Evolutionary conservation across 2,797 vertebrate species (phyloP).

Genomic region (Nasua narica): DNA sequence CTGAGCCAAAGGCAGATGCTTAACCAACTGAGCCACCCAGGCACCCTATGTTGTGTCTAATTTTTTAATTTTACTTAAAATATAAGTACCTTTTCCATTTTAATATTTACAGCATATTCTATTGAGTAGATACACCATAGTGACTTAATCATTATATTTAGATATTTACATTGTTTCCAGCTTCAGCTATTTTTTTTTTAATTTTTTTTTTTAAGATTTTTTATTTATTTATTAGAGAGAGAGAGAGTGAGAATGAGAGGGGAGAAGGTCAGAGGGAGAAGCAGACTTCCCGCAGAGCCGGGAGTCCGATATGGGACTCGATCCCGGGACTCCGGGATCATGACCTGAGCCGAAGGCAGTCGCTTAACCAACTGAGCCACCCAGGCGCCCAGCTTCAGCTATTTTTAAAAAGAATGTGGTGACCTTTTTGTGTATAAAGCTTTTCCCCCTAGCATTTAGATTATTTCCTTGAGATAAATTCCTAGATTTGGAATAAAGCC

Average conservation of each 20-base stretch:
- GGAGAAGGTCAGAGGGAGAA: too few species aligned
- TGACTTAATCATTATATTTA: background rate
- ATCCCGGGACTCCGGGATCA: too few species aligned
- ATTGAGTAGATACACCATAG: background rate
- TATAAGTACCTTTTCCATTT: background rate
- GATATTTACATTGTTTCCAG: background rate
- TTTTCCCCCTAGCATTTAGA: background rate
- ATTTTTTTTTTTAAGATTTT: too few species aligned
- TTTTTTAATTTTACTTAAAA: background rate
- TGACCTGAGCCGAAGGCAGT: too few species aligned
- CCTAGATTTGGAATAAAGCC: background rate
- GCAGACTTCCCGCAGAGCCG: too few species aligned
- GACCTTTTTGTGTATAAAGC: background rate
- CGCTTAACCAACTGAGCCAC: too few species aligned
- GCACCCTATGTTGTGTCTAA: background rate
- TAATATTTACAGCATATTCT: background rate
- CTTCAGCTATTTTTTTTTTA: background rate
- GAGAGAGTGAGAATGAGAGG: too few species aligned
- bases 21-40: too few species aligned
- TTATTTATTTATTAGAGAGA: too few species aligned
- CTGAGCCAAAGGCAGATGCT: too few species aligned
- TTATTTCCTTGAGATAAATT: slow-evolving; percentile 21
- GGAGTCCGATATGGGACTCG: too few species aligned
- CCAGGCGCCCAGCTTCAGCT: background rate
- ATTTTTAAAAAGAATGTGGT: background rate